Evolutionary conservation across 2,797 vertebrate species (phyloP).

Genomic region (Strix occidentalis): DNA sequence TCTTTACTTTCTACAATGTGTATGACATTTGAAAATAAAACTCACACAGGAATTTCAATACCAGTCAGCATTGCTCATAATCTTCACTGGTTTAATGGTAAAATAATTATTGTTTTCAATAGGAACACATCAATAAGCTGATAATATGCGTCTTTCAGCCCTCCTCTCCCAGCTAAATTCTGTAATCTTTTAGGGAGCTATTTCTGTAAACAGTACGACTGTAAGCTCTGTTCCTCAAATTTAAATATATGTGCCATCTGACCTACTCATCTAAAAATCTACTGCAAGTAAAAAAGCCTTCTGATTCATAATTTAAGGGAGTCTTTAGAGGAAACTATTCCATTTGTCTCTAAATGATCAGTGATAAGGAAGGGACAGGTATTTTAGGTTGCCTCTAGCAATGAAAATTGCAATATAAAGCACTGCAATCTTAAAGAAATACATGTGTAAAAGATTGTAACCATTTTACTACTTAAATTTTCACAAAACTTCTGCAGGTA

Average conservation of each 20-base stretch:
- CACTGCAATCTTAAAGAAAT: neutral
- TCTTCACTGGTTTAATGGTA: neutral
- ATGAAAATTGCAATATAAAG: neutral
- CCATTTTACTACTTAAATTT: neutral
- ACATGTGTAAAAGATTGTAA: neutral
- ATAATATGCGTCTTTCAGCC: neutral
- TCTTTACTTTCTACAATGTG: neutral
- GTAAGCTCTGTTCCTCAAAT: neutral
- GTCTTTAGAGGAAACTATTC: neutral
- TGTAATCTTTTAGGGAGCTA: neutral
- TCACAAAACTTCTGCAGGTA: neutral
- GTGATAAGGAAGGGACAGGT: neutral
- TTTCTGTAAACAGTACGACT: neutral
- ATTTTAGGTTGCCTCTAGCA: neutral
- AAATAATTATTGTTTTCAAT: neutral
- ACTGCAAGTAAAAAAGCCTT: neutral
- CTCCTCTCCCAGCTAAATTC: neutral
- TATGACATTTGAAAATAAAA: neutral
- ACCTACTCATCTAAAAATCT: neutral
- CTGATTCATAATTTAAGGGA: slow-evolving; percentile 14
- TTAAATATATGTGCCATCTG: neutral
- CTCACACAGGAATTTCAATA: neutral
- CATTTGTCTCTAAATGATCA: neutral
- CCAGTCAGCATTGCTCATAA: neutral
- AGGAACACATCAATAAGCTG: neutral